Conservation (phyloP, 2,888 invertebrate genomes). For the Empis stercorea region DNA sequence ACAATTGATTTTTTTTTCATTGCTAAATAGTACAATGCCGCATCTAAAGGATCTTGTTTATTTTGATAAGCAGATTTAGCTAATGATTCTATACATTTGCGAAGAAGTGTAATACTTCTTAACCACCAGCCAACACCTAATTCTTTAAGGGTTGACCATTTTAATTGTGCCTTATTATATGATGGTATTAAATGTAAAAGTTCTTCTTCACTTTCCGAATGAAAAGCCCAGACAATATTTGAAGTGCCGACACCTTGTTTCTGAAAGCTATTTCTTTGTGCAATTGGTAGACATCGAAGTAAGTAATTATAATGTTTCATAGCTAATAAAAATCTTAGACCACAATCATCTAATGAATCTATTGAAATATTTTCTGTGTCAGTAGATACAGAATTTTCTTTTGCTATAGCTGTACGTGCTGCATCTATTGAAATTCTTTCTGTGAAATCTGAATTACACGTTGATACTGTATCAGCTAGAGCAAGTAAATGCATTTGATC, state of each 20-base stretch:
- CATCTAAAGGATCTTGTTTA: conserved; percentile 92
- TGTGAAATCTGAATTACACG: conserved; percentile 78
- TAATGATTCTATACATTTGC: conserved; percentile 77
- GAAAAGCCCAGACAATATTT: conserved; percentile 97
- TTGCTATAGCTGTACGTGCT: conserved; percentile 51
- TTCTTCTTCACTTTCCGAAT: conserved; percentile 96
- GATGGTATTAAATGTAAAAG: conserved; percentile 79
- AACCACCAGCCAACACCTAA: conserved; percentile 95
- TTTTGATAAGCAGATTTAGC: conserved; percentile 88
- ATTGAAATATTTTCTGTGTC: conserved; percentile 42
- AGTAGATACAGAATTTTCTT: conserved; percentile 47
- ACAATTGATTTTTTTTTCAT: conserved; percentile 96
- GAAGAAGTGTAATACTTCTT: conserved; percentile 66
- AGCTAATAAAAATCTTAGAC: conserved; percentile 85
- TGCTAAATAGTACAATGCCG: conserved; percentile 92
- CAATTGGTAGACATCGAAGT: conserved; percentile 80
- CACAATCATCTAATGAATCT: conserved; percentile 92
- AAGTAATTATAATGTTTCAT: conserved; percentile 97
- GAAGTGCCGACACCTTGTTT: conserved; percentile 77
- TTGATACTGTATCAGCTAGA: conserved; percentile 93
- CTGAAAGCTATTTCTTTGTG: conserved; percentile 74
- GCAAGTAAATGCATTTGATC: conserved; percentile 99
- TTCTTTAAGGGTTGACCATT: conserved; percentile 84
- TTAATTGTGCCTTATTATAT: conserved; percentile 69
- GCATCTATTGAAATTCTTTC: conserved; percentile 63